Evolutionary conservation across 2,888 invertebrate genomes (phyloP).

Genomic region (Gari tellinella): DNA sequence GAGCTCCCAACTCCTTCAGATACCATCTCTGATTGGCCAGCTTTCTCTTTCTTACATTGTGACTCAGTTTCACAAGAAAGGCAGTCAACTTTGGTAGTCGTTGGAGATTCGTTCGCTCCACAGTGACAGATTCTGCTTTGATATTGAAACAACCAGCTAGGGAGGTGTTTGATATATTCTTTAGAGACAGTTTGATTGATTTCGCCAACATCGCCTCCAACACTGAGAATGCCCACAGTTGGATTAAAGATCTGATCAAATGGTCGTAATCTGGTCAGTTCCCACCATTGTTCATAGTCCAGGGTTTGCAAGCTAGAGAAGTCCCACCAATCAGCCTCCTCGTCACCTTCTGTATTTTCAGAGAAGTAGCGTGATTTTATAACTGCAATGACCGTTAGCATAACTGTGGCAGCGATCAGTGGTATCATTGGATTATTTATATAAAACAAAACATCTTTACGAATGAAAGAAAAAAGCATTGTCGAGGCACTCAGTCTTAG

Average conservation of each 20-base stretch:
- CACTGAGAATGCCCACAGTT: constrained; percentile 51
- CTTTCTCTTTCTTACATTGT: neutral
- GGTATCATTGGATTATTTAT: constrained; percentile 61
- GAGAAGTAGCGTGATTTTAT: constrained; percentile 26
- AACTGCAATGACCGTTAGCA: constrained; percentile 41
- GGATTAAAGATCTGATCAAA: constrained; percentile 81
- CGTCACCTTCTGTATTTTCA: constrained; percentile 30
- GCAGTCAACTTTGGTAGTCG: no score
- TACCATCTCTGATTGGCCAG: no score
- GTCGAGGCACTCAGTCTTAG: constrained; percentile 82
- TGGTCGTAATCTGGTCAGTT: constrained; percentile 78
- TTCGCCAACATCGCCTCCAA: constrained; percentile 22
- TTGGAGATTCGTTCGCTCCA: no score
- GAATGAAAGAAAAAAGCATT: constrained; percentile 72
- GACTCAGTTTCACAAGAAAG: neutral
- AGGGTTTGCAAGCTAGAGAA: constrained; percentile 78
- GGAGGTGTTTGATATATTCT: constrained; percentile 85
- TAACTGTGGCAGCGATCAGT: constrained; percentile 71
- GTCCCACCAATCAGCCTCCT: constrained; percentile 83
- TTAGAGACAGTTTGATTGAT: constrained; percentile 84
- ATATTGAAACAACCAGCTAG: constrained; percentile 82
- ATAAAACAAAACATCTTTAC: constrained; percentile 77
- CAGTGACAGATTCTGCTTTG: neutral
- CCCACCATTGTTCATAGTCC: constrained; percentile 66
- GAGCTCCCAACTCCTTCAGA: constrained; percentile 2